phyloP scores from a whole-genome alignment of 2,113 vertebrate species.

The Lontra canadensis region DNA sequence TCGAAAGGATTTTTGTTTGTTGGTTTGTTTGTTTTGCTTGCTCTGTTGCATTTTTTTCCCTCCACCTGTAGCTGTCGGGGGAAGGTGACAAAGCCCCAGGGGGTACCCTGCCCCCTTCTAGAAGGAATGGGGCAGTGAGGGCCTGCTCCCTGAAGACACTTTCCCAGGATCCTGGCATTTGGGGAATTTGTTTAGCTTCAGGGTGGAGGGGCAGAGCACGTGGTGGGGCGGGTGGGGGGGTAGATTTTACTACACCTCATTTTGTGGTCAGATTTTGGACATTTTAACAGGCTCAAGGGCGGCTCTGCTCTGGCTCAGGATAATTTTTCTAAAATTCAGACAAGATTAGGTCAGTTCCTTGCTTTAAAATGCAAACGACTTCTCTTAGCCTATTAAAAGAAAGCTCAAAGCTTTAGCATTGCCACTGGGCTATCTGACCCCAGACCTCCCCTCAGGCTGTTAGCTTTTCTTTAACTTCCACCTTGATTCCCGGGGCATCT shows the following conservation, averaged over 20 bases:
- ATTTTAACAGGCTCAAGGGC: background rate
- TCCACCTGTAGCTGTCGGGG: accelerated
- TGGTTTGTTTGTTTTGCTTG: background rate
- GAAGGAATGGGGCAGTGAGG: accelerated
- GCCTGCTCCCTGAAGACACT: background rate
- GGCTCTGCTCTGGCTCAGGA: background rate
- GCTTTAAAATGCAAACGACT: background rate
- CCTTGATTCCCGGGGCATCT: too few species aligned
- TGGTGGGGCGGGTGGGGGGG: too few species aligned
- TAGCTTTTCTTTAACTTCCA: background rate
- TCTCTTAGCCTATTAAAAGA: background rate
- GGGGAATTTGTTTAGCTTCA: background rate
- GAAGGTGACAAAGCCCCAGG: background rate
- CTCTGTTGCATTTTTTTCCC: background rate
- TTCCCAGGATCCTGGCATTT: background rate
- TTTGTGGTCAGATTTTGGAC: background rate
- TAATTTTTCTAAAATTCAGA: background rate
- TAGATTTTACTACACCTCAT: background rate
- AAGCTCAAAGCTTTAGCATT: background rate
- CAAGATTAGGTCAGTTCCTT: background rate
- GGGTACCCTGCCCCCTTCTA: background rate
- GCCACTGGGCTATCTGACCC: background rate
- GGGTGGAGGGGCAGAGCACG: too few species aligned
- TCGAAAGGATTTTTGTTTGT: background rate
- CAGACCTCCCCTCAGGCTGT: too few species aligned